These are phyloP conservation scores for Sorex fumeus DNA, from an alignment of 2,113 vertebrate genomes.

Conservation along the genomic window DNA sequence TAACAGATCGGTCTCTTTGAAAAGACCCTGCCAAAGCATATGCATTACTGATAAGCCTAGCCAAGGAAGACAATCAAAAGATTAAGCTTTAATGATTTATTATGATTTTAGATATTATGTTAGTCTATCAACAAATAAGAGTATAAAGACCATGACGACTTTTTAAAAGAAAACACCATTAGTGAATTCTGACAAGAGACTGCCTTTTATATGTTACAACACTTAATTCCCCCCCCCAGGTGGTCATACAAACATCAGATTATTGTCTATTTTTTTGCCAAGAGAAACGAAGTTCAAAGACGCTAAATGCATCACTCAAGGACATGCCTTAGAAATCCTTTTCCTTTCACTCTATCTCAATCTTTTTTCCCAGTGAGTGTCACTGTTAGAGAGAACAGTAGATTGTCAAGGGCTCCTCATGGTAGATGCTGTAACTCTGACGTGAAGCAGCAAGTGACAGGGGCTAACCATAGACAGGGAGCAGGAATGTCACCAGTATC, in stretches of 20 bases:
- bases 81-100: background rate
- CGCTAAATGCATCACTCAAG: background rate
- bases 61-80: background rate
- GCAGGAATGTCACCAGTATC: background rate
- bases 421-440: background rate
- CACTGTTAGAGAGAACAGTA: background rate
- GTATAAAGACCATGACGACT: background rate
- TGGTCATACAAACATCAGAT: background rate
- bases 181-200: background rate
- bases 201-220: background rate
- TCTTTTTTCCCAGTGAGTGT: background rate
- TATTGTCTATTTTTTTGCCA: conserved; percentile 6
- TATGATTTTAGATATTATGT: background rate
- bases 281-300: background rate
- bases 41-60: background rate
- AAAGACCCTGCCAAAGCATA: background rate
- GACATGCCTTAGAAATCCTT: background rate
- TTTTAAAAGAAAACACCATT: background rate
- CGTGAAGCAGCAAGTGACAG: fast-evolving
- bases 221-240: background rate
- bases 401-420: background rate
- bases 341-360: background rate
- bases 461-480: background rate
- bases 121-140: background rate
- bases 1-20: background rate